A percentile compares a stretch with the other conserved stretches of the same genome.
These are phyloP conservation scores for Leptothorax acervorum DNA, from an alignment of 2,888 invertebrate species.

Conservation along the genomic window DNA sequence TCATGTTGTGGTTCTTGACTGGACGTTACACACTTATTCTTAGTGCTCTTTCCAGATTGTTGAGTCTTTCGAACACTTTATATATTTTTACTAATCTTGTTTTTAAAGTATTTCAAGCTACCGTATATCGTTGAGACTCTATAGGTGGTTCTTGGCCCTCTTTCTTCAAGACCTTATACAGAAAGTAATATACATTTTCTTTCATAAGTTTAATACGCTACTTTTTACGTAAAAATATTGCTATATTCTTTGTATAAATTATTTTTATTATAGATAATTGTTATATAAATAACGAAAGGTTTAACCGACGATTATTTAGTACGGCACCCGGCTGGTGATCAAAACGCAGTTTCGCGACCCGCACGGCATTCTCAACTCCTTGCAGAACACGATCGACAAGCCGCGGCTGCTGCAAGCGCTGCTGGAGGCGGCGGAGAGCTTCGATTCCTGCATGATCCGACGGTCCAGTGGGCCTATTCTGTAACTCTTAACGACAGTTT, in stretches of 20 bases:
- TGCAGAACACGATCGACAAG: constrained; percentile 88
- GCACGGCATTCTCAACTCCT: constrained; percentile 92
- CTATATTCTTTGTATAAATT: background rate
- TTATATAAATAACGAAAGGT: too few species aligned
- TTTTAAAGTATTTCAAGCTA: constrained; percentile 11
- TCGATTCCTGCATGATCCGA: constrained; percentile 93
- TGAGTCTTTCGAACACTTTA: background rate
- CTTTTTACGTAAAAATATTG: background rate
- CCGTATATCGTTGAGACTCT: background rate
- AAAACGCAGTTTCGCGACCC: constrained; percentile 94
- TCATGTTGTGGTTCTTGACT: background rate
- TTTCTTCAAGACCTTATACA: background rate
- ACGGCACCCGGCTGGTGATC: constrained; percentile 93
- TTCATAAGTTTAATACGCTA: background rate
- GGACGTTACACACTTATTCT: background rate
- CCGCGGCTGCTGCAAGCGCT: constrained; percentile 88
- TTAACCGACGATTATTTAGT: constrained; percentile 79
- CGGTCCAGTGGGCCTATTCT: too few species aligned
- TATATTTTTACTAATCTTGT: constrained; percentile 21
- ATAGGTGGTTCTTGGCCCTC: background rate
- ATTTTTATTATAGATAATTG: background rate
- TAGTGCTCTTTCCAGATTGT: background rate
- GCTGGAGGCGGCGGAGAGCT: constrained; percentile 91
- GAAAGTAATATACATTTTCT: background rate
- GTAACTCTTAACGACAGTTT: too few species aligned